Percentiles rank a stretch among this genome's conserved stretches.
These are phyloP conservation scores for Larimichthys crocea DNA, from an alignment of 2,113 vertebrate species.

Conservation along the genomic window DNA sequence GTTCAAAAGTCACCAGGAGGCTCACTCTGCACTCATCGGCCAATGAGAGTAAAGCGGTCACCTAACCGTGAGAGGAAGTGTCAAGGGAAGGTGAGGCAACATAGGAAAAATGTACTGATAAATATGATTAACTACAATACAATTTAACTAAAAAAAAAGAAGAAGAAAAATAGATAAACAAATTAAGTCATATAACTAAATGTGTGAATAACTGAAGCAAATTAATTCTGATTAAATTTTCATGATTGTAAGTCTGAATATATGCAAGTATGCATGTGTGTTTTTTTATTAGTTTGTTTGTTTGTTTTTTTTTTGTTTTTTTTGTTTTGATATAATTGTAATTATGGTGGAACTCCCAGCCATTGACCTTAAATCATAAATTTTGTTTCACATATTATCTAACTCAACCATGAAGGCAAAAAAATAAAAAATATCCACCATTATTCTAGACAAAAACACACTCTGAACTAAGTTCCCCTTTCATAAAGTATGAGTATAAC, in stretches of 20 bases:
- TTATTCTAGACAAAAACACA: constrained; percentile 34
- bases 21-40: constrained; percentile 94
- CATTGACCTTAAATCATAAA: constrained; percentile 16
- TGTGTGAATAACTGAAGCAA: constrained; percentile 32
- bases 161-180: background rate
- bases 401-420: constrained; percentile 1
- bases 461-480: constrained; percentile 22
- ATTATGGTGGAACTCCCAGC: constrained; percentile 14
- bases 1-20: constrained; percentile 79
- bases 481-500: constrained; percentile 13
- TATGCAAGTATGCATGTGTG: background rate
- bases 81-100: constrained; percentile 93
- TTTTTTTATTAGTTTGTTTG: background rate
- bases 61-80: constrained; percentile 93
- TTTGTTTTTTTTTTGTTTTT: background rate
- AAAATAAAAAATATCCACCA: background rate
- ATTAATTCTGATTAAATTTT: constrained; percentile 8
- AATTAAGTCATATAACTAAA: constrained; percentile 14
- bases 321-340: background rate
- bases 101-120: constrained; percentile 87
- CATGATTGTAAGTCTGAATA: constrained; percentile 9
- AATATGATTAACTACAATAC: constrained; percentile 19
- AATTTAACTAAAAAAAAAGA: background rate
- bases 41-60: constrained; percentile 96
- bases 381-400: constrained; percentile 25